phyloP scores from a whole-genome alignment of 1,140 invertebrate species.

The Drosophila pectinifera region DNA sequence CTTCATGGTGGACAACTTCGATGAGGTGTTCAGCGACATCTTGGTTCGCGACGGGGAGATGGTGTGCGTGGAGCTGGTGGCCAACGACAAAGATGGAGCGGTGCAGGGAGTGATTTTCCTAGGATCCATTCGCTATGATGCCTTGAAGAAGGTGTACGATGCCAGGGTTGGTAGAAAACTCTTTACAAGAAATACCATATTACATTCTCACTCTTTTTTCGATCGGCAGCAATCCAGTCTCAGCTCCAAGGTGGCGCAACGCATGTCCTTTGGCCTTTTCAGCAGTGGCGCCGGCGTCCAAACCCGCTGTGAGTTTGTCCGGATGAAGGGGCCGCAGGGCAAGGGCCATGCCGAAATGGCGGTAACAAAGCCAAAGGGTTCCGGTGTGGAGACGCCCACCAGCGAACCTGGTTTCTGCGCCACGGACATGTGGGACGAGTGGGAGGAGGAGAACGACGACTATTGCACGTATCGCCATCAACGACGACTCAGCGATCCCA shows the following conservation, averaged over 20 bases:
- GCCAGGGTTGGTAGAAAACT: constrained; percentile 90
- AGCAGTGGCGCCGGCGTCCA: constrained; percentile 88
- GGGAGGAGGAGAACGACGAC: constrained; percentile 94
- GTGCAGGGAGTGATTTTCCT: constrained; percentile 97
- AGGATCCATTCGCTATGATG: constrained; percentile 98
- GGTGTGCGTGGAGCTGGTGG: constrained; percentile 98
- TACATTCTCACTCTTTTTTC: constrained; percentile 33
- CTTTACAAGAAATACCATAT: neutral
- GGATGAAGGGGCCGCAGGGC: constrained; percentile 98
- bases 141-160: constrained; percentile 98
- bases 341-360: constrained; percentile 99
- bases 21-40: constrained; percentile 97
- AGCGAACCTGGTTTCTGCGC: constrained; percentile 95
- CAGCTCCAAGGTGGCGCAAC: constrained; percentile 97
- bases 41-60: constrained; percentile 98
- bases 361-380: constrained; percentile 95
- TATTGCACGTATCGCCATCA: constrained; percentile 92
- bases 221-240: constrained; percentile 92
- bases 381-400: constrained; percentile 96
- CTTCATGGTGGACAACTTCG: constrained; percentile 99
- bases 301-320: constrained; percentile 97
- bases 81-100: constrained; percentile 92
- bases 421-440: constrained; percentile 94
- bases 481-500: constrained; percentile 96
- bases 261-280: constrained; percentile 97